Evolutionary conservation across 2,113 vertebrate genomes (phyloP).

Genomic region (Eulemur macaco): DNA sequence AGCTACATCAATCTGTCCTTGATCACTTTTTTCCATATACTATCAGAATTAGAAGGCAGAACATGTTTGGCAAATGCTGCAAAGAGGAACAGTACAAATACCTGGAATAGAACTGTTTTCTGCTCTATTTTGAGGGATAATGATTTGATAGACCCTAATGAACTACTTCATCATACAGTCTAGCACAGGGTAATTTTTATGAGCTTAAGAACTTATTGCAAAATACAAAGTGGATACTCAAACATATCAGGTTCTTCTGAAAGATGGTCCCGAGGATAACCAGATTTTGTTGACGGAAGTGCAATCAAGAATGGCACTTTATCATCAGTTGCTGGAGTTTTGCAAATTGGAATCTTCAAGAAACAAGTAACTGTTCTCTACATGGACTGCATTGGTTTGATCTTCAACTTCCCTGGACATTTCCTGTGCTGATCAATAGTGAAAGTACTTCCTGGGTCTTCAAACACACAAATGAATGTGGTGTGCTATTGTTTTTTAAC

Average conservation of each 20-base stretch:
- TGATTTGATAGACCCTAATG: background rate
- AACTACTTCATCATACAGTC: background rate
- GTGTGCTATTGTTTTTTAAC: background rate
- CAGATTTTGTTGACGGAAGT: background rate
- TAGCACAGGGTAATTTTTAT: background rate
- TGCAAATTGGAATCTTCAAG: background rate
- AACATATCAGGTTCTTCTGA: background rate
- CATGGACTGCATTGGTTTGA: background rate
- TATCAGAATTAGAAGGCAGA: background rate
- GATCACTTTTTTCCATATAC: background rate
- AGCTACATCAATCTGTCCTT: background rate
- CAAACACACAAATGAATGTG: background rate
- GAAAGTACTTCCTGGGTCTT: background rate
- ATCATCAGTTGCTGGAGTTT: background rate
- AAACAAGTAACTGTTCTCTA: background rate
- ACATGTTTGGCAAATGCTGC: background rate
- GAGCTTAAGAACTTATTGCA: background rate
- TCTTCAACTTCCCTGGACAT: background rate
- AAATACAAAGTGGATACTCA: slow-evolving; percentile 26
- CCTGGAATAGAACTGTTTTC: background rate
- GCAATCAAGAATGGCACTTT: background rate
- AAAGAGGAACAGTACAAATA: background rate
- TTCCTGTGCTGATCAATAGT: background rate
- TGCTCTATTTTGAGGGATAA: slow-evolving; percentile 47
- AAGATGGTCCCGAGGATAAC: background rate